Evolutionary conservation across 2,113 vertebrate species (phyloP).

Genomic region (Cercopithecus mona): DNA sequence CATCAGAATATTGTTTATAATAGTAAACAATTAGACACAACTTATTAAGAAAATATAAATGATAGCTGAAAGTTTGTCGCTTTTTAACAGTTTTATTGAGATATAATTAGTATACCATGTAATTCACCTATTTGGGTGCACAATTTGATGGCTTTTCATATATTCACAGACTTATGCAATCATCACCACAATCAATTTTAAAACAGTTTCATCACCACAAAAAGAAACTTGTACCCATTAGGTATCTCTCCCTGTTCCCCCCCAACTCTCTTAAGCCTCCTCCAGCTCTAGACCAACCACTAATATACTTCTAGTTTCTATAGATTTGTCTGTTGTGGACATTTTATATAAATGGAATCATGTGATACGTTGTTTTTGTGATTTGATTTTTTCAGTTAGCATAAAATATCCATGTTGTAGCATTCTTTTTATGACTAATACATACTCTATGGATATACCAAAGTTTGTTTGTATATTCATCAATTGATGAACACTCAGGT

Average conservation of each 20-base stretch:
- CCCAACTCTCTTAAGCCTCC: neutral
- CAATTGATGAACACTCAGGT: neutral
- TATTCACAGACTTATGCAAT: neutral
- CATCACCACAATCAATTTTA: conserved; percentile 8
- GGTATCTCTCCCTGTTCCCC: neutral
- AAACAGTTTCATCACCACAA: neutral
- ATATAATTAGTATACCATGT: neutral
- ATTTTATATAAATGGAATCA: neutral
- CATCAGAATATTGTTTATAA: neutral
- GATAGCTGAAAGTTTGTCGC: neutral
- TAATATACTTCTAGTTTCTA: neutral
- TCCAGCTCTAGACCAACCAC: neutral
- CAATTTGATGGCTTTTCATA: neutral
- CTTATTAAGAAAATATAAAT: conserved; percentile 10
- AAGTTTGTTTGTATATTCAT: neutral
- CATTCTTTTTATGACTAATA: neutral
- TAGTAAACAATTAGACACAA: conserved; percentile 20
- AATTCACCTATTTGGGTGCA: neutral
- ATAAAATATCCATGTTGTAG: neutral
- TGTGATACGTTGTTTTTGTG: neutral
- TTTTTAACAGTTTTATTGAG: conserved; percentile 26
- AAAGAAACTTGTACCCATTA: neutral
- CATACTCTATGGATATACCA: neutral
- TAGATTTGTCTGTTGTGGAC: neutral
- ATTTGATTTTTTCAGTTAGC: neutral